These are phyloP conservation scores for Panurus biarmicus DNA, from an alignment of 2,113 vertebrate genomes.

Conservation along the genomic window DNA sequence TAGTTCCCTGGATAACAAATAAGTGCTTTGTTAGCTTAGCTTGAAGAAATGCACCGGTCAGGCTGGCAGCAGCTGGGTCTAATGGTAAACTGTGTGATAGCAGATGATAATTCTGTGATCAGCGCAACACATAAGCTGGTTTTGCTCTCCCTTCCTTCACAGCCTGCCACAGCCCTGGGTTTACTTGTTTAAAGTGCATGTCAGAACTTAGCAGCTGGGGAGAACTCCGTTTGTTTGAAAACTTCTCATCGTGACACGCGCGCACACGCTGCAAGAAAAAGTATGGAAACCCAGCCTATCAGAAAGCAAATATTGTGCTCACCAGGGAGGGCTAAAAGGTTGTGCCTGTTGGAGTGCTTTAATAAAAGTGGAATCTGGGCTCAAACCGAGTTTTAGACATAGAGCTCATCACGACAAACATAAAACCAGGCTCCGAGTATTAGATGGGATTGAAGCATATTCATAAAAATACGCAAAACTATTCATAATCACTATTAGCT, in stretches of 20 bases:
- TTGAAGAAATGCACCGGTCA: slow-evolving; percentile 65
- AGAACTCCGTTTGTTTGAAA: slow-evolving; percentile 70
- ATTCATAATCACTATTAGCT: background rate
- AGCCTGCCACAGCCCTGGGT: slow-evolving; percentile 1
- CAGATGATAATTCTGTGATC: slow-evolving; percentile 64
- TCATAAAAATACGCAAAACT: background rate
- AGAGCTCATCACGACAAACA: background rate
- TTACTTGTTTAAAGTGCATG: slow-evolving; percentile 75
- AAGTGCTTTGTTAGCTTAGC: slow-evolving; percentile 80
- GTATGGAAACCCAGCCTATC: slow-evolving; percentile 70
- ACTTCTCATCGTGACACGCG: slow-evolving; percentile 59
- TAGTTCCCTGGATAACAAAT: slow-evolving; percentile 72
- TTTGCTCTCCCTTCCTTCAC: slow-evolving; percentile 3
- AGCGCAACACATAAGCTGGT: slow-evolving; percentile 6
- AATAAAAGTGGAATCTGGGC: background rate
- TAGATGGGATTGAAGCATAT: background rate
- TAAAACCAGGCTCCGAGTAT: background rate
- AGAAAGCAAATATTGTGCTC: slow-evolving; percentile 76
- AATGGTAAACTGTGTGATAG: slow-evolving; percentile 63
- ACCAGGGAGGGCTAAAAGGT: slow-evolving; percentile 47
- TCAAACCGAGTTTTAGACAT: background rate
- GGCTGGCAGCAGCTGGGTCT: slow-evolving; percentile 74
- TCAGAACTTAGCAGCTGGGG: slow-evolving; percentile 76
- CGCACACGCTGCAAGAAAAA: slow-evolving; percentile 14
- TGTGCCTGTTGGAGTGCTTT: slow-evolving; percentile 29